These are phyloP conservation scores for Antrozous pallidus DNA, from an alignment of 2,797 vertebrate species.

Conservation along the genomic window DNA sequence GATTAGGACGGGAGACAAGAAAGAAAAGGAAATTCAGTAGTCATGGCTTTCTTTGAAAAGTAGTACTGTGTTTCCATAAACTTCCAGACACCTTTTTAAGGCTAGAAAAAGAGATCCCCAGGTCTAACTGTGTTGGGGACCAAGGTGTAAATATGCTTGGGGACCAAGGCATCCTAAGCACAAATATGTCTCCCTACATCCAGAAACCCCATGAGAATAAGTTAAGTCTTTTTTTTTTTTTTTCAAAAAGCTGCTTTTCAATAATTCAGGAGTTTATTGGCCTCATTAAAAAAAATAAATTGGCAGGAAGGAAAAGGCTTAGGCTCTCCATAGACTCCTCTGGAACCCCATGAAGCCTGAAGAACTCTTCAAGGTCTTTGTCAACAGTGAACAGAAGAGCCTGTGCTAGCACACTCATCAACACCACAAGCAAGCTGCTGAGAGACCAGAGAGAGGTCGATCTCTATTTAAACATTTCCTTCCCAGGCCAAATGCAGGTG, in stretches of 20 bases:
- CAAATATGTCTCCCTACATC: constrained; percentile 69
- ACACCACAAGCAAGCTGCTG: constrained; percentile 74
- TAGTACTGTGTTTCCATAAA: constrained; percentile 74
- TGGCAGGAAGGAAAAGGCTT: constrained; percentile 76
- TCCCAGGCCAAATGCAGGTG: constrained; percentile 79
- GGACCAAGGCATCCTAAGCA: constrained; percentile 67
- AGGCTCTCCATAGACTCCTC: constrained; percentile 78
- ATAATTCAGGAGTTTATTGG: constrained; percentile 82
- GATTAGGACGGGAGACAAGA: constrained; percentile 39
- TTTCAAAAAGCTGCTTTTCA: constrained; percentile 80
- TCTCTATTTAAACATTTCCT: constrained; percentile 82
- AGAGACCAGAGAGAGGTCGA: constrained; percentile 70
- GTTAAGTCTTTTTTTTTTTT: constrained; percentile 77
- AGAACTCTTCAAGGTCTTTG: constrained; percentile 81
- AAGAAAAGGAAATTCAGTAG: constrained; percentile 51
- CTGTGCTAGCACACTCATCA: constrained; percentile 69
- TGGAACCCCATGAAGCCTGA: constrained; percentile 73
- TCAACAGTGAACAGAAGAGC: constrained; percentile 62
- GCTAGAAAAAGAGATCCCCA: constrained; percentile 72
- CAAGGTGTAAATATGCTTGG: no score
- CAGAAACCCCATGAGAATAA: constrained; percentile 75
- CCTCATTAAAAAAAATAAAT: constrained; percentile 76
- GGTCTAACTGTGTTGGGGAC: constrained; percentile 70
- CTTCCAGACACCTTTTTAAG: constrained; percentile 74
- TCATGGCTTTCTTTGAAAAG: constrained; percentile 67